Conservation (phyloP, 2,113 vertebrate genomes). For the Halcyon senegalensis region DNA sequence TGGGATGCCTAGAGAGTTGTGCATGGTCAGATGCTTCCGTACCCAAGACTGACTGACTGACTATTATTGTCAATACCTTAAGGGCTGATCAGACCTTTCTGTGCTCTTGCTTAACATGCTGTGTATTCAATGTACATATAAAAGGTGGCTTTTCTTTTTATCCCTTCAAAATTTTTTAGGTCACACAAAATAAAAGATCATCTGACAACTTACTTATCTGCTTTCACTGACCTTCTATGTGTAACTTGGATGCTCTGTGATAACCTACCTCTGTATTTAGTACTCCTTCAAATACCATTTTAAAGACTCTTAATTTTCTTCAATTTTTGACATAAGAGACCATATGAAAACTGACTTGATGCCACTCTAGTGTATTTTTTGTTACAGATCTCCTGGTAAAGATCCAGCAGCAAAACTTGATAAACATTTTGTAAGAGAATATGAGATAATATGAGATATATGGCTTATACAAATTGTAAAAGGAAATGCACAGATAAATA, state of each 20-base stretch:
- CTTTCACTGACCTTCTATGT: background rate
- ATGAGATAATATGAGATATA: background rate
- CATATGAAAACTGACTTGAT: background rate
- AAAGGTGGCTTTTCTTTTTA: background rate
- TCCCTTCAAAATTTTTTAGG: background rate
- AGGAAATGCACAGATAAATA: background rate
- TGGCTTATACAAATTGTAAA: background rate
- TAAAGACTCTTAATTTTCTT: background rate
- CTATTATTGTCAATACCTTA: background rate
- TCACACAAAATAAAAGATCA: background rate
- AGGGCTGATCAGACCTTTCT: background rate
- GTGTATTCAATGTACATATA: background rate
- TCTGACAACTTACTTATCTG: background rate
- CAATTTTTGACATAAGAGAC: background rate
- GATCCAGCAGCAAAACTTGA: background rate
- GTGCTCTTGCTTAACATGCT: background rate
- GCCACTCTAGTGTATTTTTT: background rate
- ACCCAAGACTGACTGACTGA: background rate
- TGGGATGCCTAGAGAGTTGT: background rate
- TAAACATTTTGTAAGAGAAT: background rate
- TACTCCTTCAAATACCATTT: background rate
- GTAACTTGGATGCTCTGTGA: background rate
- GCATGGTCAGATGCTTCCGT: rapidly evolving
- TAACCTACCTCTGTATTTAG: background rate
- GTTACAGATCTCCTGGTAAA: background rate